Conservation (phyloP, 2,888 invertebrate genomes). For the Autographa pulchrina region DNA sequence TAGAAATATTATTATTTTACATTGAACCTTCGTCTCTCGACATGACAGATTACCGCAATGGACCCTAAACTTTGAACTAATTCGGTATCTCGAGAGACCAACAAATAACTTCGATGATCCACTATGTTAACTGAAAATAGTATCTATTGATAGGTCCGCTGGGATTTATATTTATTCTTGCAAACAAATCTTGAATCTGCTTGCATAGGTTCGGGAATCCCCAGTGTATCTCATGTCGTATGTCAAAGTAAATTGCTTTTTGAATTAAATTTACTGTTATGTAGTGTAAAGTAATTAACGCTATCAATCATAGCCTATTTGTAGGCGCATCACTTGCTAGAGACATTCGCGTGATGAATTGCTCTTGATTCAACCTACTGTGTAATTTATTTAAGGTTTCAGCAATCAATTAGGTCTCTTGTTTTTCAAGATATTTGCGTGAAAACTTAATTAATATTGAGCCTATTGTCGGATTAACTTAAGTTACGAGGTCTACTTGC, state of each 20-base stretch:
- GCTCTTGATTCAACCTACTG: slow-evolving; percentile 49
- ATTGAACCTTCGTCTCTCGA: slow-evolving; percentile 8
- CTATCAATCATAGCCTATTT: slow-evolving; percentile 71
- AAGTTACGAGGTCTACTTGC: background rate
- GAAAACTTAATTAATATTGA: background rate
- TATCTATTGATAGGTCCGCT: background rate
- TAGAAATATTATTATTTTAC: background rate
- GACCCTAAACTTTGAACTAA: slow-evolving; percentile 14
- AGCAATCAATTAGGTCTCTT: slow-evolving; percentile 19
- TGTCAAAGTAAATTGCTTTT: slow-evolving; percentile 28
- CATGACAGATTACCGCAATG: slow-evolving; percentile 16
- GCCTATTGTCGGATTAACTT: background rate
- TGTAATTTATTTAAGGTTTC: slow-evolving; percentile 22
- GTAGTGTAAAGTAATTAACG: slow-evolving; percentile 63
- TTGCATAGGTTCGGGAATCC: background rate
- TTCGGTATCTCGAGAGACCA: slow-evolving; percentile 13
- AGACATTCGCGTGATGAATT: slow-evolving; percentile 70
- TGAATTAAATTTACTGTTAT: slow-evolving; percentile 30
- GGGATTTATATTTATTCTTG: background rate
- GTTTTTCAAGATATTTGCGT: slow-evolving; percentile 16
- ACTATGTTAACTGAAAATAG: background rate
- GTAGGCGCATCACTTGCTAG: slow-evolving; percentile 65
- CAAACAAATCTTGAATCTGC: background rate
- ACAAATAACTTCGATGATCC: background rate
- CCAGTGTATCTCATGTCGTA: slow-evolving; percentile 19